Conservation (phyloP, 1,140 invertebrate species). For the Drosophila ercepeae region DNA sequence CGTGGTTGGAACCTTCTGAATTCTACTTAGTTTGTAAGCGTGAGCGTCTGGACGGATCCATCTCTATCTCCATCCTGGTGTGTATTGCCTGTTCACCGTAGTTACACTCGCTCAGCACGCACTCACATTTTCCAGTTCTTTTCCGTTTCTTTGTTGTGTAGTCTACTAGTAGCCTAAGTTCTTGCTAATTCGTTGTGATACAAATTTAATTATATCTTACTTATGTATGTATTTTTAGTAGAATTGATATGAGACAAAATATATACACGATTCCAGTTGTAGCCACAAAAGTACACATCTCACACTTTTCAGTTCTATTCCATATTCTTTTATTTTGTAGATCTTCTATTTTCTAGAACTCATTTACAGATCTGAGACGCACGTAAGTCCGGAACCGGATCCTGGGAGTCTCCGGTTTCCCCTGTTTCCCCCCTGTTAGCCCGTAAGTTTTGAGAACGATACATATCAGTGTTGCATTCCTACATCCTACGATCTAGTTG, state of each 20-base stretch:
- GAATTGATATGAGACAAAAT: constrained; percentile 75
- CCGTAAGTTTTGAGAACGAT: constrained; percentile 67
- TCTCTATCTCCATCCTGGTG: constrained; percentile 1
- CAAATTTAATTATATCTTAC: constrained; percentile 74
- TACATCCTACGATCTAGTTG: constrained; percentile 52
- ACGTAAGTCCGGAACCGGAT: constrained; percentile 51
- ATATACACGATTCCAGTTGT: constrained; percentile 72
- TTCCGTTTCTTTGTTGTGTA: constrained; percentile 62
- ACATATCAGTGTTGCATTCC: constrained; percentile 75
- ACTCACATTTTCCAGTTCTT: constrained; percentile 50
- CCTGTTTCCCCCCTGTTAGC: constrained; percentile 29
- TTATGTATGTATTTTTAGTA: constrained; percentile 78
- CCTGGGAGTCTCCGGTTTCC: constrained; percentile 14
- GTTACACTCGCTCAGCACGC: constrained; percentile 57
- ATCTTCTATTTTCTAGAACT: background rate
- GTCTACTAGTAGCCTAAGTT: constrained; percentile 73
- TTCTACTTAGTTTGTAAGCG: constrained; percentile 62
- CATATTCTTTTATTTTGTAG: constrained; percentile 16
- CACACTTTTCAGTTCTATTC: constrained; percentile 25
- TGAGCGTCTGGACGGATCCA: constrained; percentile 45
- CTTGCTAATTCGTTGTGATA: constrained; percentile 79
- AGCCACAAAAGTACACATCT: constrained; percentile 52
- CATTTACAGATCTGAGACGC: constrained; percentile 14
- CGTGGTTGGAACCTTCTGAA: constrained; percentile 34
- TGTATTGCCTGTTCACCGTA: constrained; percentile 36